These are phyloP conservation scores for Poecilia wingei DNA, from an alignment of 2,797 vertebrate species.

Conservation along the genomic window DNA sequence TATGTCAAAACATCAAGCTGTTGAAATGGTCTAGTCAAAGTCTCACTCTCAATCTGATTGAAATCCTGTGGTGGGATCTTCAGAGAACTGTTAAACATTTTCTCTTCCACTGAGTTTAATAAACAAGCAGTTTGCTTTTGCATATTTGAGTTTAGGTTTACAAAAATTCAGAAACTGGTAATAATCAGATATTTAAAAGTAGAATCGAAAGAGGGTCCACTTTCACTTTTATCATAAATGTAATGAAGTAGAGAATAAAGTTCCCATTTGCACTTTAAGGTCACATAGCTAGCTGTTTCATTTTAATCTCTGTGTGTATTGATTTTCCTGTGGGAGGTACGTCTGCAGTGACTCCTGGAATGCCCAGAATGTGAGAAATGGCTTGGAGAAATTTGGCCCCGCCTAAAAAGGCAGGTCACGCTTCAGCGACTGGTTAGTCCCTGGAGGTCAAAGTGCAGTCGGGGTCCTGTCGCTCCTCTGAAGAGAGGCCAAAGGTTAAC, in stretches of 20 bases:
- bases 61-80: not conserved
- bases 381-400: conserved; percentile 39
- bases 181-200: not conserved
- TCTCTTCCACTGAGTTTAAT: not conserved
- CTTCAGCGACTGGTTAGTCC: conserved; percentile 72
- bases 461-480: conserved; percentile 77
- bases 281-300: not conserved
- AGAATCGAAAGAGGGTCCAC: not conserved
- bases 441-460: conserved; percentile 74
- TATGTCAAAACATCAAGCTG: too few relatives aligned
- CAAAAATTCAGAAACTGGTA: not conserved
- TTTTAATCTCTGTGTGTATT: not conserved
- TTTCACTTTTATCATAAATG: not conserved
- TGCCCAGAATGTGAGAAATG: conserved; percentile 67
- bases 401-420: conserved; percentile 70
- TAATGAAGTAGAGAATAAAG: not conserved
- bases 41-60: not conserved
- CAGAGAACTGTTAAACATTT: not conserved
- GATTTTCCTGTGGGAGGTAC: conserved; percentile 46
- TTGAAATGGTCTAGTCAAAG: not conserved
- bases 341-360: conserved; percentile 66
- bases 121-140: not conserved
- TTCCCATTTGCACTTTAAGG: not conserved
- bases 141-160: not conserved
- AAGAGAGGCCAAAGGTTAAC: conserved; percentile 76